These are phyloP conservation scores for Actinia equina DNA, from an alignment of 64 coral and sea anemone genomes.

Conservation along the genomic window DNA sequence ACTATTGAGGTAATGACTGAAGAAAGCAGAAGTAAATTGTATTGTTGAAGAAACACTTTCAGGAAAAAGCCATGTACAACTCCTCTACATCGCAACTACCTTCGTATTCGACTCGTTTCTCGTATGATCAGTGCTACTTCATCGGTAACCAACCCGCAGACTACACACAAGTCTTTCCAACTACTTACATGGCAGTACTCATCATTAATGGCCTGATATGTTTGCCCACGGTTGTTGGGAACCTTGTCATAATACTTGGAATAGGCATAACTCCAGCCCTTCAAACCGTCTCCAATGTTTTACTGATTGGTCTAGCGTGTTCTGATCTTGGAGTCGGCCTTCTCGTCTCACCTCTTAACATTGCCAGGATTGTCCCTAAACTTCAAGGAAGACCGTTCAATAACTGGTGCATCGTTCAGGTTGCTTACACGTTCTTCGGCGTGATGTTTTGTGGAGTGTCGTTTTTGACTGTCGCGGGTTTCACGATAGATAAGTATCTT, in stretches of 20 bases:
- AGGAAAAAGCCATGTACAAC: background rate
- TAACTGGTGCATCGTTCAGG: slow-evolving; percentile 12
- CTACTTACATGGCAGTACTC: background rate
- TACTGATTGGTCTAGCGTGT: slow-evolving; percentile 30
- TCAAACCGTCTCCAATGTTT: slow-evolving; percentile 9
- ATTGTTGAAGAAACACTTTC: background rate
- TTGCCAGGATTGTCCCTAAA: background rate
- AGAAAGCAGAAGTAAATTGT: no score
- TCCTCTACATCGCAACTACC: no score
- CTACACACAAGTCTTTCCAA: background rate
- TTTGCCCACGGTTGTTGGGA: slow-evolving; percentile 25
- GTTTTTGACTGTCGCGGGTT: slow-evolving; percentile 25
- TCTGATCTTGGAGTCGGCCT: slow-evolving; percentile 39
- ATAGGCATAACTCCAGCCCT: slow-evolving; percentile 1
- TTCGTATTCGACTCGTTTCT: background rate
- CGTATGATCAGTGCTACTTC: slow-evolving; percentile 12
- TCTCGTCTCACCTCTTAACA: slow-evolving; percentile 25
- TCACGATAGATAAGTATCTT: slow-evolving; percentile 36
- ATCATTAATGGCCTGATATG: slow-evolving; percentile 14
- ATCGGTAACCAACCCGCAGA: background rate
- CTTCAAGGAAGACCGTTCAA: background rate
- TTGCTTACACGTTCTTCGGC: background rate
- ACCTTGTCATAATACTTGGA: slow-evolving; percentile 5
- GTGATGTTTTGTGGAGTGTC: no score
- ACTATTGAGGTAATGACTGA: background rate